Evolutionary conservation across 92 coral and sea anemone species (phyloP).

Genomic region (Palythoa grandiflora): DNA sequence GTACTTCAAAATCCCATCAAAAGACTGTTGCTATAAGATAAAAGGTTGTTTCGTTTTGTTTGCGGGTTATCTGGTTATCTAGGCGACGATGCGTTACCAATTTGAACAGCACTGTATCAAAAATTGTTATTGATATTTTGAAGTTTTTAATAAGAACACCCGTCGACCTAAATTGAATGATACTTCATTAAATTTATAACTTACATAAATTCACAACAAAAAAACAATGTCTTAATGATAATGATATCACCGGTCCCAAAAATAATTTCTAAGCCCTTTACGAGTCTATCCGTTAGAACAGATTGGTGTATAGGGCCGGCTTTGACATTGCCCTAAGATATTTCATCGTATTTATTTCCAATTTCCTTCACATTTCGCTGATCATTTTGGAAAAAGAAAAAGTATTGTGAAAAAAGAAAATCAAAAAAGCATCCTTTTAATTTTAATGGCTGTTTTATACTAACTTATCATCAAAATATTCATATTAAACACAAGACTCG

Average conservation of each 20-base stretch:
- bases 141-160: slow-evolving; percentile 11
- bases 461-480: neutral
- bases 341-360: neutral
- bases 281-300: neutral
- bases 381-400: neutral
- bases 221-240: neutral
- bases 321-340: neutral
- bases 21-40: neutral
- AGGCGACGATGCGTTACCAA: neutral
- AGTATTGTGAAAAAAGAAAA: neutral
- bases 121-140: neutral
- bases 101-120: neutral
- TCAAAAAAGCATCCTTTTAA: too few species aligned
- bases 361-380: neutral
- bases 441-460: too few species aligned
- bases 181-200: slow-evolving; percentile 23
- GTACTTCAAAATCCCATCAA: neutral
- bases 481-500: neutral
- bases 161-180: slow-evolving; percentile 25
- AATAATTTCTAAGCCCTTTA: neutral
- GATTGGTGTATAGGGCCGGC: neutral
- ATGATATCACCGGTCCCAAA: neutral
- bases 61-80: neutral
- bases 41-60: slow-evolving; percentile 4
- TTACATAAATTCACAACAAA: neutral